Evolutionary conservation across 2,113 vertebrate genomes (phyloP).

Genomic region (Trichechus manatus): DNA sequence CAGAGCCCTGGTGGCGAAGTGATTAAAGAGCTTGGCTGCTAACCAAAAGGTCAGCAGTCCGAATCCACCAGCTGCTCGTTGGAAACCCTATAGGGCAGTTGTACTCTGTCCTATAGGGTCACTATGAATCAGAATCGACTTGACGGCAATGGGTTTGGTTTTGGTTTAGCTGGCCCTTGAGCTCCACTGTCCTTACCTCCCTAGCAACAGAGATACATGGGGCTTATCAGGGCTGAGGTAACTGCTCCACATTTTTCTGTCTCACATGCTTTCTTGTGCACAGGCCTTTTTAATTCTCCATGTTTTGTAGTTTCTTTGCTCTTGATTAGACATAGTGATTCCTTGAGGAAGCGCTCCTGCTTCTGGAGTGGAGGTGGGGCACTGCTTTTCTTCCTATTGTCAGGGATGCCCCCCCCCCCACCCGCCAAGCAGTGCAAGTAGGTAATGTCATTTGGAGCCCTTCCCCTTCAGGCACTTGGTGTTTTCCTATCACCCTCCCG

Average conservation of each 20-base stretch:
- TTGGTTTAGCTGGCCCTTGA: not conserved
- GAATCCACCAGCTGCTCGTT: too few species aligned
- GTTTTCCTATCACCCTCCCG: not conserved
- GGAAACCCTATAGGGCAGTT: too few species aligned
- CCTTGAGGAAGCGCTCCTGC: conserved; percentile 5
- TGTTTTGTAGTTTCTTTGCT: not conserved
- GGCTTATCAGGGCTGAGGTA: not conserved
- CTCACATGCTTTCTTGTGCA: not conserved
- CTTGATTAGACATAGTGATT: not conserved
- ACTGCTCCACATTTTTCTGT: not conserved
- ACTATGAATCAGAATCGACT: too few species aligned
- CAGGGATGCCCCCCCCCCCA: not conserved
- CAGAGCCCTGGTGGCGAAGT: too few species aligned
- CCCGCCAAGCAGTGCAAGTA: not conserved
- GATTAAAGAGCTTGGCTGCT: too few species aligned
- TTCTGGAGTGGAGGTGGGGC: not conserved
- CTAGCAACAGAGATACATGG: not conserved
- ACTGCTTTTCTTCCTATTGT: not conserved
- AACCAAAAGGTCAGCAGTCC: too few species aligned
- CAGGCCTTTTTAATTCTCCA: not conserved
- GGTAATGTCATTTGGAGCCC: not conserved
- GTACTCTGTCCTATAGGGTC: too few species aligned
- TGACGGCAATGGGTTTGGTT: too few species aligned
- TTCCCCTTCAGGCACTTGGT: not conserved
- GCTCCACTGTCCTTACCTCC: not conserved